Evolutionary conservation across 2,888 invertebrate genomes (phyloP).

Genomic region (Marasmarcha lunaedactyla): DNA sequence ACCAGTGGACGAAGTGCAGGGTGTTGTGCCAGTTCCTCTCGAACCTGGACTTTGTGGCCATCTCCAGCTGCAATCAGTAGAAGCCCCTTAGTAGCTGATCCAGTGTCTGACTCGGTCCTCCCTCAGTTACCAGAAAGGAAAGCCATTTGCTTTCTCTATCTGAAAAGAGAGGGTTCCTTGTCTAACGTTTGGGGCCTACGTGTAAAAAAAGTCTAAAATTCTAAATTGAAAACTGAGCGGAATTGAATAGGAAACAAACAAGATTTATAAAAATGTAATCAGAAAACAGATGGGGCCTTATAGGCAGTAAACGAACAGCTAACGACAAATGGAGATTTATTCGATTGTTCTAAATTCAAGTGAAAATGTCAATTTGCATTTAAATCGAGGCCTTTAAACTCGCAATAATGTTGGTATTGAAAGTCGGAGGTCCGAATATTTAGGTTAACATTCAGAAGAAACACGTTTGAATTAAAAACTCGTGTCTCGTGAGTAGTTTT

Average conservation of each 20-base stretch:
- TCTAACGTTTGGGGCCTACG: constrained; percentile 37
- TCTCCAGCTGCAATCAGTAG: constrained; percentile 70
- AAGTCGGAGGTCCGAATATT: constrained; percentile 5
- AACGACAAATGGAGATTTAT: not conserved
- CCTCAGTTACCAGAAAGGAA: constrained; percentile 26
- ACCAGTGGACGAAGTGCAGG: constrained; percentile 78
- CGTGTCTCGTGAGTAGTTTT: constrained; percentile 14
- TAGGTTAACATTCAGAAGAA: not conserved
- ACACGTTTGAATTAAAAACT: constrained; percentile 5
- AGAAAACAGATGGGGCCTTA: not conserved
- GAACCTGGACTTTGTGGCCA: constrained; percentile 69
- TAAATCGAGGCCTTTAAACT: constrained; percentile 22
- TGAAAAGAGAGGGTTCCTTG: constrained; percentile 68
- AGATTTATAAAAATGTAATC: too few relatives aligned
- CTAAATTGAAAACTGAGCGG: constrained; percentile 18
- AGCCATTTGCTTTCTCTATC: constrained; percentile 46
- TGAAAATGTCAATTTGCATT: constrained; percentile 24
- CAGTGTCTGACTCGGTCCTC: constrained; percentile 42
- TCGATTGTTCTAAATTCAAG: constrained; percentile 13
- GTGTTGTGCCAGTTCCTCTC: constrained; percentile 76
- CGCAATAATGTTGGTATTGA: constrained; percentile 5
- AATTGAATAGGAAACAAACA: not conserved
- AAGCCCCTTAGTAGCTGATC: constrained; percentile 64
- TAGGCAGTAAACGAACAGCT: not conserved
- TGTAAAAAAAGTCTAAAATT: constrained; percentile 33